Percentiles rank a stretch among this genome's conserved stretches.
phyloP scores from a whole-genome alignment of 2,113 vertebrate species.

The Pluvianellus socialis region DNA sequence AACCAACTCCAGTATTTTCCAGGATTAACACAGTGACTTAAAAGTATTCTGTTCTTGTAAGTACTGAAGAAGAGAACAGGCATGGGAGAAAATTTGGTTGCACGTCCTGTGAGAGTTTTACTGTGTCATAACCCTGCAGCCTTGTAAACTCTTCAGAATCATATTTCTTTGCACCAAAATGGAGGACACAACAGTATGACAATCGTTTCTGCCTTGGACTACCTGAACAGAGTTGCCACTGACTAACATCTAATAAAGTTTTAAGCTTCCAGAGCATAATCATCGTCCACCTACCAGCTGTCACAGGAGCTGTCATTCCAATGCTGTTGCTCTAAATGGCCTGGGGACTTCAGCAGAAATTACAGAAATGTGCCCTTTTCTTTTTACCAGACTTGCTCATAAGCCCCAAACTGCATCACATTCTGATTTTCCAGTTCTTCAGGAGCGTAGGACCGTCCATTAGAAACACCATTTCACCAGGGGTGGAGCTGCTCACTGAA shows the following conservation, averaged over 20 bases:
- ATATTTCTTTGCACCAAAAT: neutral
- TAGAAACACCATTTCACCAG: neutral
- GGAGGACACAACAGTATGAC: neutral
- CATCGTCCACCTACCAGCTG: neutral
- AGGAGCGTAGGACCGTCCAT: neutral
- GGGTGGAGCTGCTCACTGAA: neutral
- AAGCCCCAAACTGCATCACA: neutral
- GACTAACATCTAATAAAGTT: neutral
- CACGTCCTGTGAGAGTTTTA: neutral
- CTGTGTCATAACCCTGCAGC: neutral
- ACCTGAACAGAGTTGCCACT: neutral
- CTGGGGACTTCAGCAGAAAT: neutral
- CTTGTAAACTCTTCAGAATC: neutral
- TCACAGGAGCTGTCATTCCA: neutral
- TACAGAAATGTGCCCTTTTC: neutral
- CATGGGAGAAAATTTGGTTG: neutral
- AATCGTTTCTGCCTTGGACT: neutral
- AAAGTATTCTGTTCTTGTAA: neutral
- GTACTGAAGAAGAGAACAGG: neutral
- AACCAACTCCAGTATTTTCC: neutral
- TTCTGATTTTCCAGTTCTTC: neutral
- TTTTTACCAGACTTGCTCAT: neutral
- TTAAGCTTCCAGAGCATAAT: neutral
- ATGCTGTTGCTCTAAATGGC: neutral
- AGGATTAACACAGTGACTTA: neutral